Evolutionary conservation across 2,888 invertebrate species (phyloP).

Genomic region (Cosmia pyralina): DNA sequence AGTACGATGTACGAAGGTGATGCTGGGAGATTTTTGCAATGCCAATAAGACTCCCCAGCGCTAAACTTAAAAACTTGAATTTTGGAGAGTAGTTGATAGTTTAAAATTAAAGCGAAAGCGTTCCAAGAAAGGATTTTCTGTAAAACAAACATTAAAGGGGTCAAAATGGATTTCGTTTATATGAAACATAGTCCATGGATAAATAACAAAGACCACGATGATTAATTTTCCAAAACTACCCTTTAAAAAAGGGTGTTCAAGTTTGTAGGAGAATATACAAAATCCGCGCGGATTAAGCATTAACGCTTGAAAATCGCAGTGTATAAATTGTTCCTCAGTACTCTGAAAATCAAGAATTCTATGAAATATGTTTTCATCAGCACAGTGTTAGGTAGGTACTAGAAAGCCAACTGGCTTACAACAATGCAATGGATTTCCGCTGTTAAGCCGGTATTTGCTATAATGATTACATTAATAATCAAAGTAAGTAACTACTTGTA

Average conservation of each 20-base stretch:
- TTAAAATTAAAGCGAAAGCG: neutral
- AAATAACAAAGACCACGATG: no score
- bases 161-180: neutral
- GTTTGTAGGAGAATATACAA: neutral
- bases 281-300: neutral
- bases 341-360: neutral
- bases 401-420: neutral
- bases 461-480: neutral
- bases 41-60: neutral
- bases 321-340: neutral
- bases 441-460: neutral
- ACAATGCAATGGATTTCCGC: neutral
- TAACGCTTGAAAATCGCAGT: neutral
- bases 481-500: neutral
- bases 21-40: neutral
- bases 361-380: neutral
- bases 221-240: neutral
- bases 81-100: neutral
- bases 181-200: no score
- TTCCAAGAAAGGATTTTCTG: neutral
- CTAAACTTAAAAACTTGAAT: neutral
- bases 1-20: neutral
- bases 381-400: neutral
- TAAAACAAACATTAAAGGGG: neutral
- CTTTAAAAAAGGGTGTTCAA: no score